These are phyloP conservation scores for Rhinichthys klamathensis DNA, from an alignment of 2,113 vertebrate genomes.

Conservation along the genomic window DNA sequence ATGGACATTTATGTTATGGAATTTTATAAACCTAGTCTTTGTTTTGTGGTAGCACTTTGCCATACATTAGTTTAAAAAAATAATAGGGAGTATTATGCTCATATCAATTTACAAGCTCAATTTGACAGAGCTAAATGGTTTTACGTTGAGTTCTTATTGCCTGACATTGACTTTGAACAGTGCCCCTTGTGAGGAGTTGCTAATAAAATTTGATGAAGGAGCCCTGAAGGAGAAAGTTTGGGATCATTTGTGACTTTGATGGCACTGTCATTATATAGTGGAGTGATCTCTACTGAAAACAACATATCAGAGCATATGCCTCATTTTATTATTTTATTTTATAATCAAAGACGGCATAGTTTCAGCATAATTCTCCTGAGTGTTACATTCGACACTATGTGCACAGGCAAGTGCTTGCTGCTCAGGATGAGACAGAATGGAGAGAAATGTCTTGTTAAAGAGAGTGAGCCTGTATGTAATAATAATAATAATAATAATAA, in stretches of 20 bases:
- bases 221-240: not conserved
- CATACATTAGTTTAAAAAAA: not conserved
- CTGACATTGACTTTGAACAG: not conserved
- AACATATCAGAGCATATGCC: not conserved
- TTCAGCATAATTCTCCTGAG: not conserved
- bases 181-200: slow-evolving; percentile 11
- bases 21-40: not conserved
- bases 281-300: not conserved
- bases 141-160: not conserved
- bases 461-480: not conserved
- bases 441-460: not conserved
- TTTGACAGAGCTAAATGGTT: not conserved
- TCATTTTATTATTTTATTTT: not conserved
- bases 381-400: not conserved
- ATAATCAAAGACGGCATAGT: not conserved
- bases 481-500: not conserved
- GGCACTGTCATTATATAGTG: not conserved
- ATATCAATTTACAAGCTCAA: not conserved
- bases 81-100: not conserved
- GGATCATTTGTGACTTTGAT: slow-evolving; percentile 21
- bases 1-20: not conserved
- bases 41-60: not conserved
- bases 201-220: slow-evolving; percentile 28
- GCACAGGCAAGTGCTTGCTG: not conserved
- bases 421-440: not conserved